phyloP scores from a whole-genome alignment of 2,113 vertebrate species.

The Calyptomena viridis region DNA sequence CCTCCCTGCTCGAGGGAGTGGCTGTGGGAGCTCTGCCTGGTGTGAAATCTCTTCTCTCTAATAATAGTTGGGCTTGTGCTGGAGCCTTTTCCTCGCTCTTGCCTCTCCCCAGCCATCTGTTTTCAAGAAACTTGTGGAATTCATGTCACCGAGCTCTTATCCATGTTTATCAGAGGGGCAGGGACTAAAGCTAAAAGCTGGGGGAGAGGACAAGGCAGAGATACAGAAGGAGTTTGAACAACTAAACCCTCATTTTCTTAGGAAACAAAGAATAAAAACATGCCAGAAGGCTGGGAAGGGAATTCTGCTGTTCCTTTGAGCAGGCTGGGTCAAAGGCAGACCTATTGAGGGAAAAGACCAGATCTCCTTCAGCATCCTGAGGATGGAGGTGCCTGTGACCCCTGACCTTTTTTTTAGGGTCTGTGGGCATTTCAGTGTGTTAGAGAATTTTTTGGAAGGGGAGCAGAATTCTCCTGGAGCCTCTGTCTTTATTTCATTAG shows the following conservation, averaged over 20 bases:
- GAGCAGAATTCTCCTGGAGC: background rate
- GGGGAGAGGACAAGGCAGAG: background rate
- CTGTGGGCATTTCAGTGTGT: background rate
- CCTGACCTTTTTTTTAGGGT: background rate
- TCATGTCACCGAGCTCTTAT: background rate
- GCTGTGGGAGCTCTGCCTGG: background rate
- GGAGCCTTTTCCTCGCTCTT: background rate
- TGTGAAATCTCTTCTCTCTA: background rate
- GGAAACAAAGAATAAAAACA: background rate
- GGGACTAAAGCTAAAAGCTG: background rate
- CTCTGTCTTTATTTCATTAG: background rate
- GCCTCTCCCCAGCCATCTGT: conserved; percentile 49
- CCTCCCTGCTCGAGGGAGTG: background rate
- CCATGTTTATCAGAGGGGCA: background rate
- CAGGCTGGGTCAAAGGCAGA: background rate
- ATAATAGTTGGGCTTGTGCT: conserved; percentile 9
- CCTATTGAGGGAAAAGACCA: background rate
- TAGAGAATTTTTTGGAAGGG: background rate
- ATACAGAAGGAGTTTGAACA: background rate
- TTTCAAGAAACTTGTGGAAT: conserved; percentile 33
- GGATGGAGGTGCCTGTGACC: background rate
- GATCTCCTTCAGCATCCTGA: background rate
- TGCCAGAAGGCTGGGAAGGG: background rate
- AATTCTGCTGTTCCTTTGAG: background rate
- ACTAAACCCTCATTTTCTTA: background rate